Evolutionary conservation across 2,888 invertebrate genomes (phyloP).

Genomic region (Lasioglossum leucozonium): DNA sequence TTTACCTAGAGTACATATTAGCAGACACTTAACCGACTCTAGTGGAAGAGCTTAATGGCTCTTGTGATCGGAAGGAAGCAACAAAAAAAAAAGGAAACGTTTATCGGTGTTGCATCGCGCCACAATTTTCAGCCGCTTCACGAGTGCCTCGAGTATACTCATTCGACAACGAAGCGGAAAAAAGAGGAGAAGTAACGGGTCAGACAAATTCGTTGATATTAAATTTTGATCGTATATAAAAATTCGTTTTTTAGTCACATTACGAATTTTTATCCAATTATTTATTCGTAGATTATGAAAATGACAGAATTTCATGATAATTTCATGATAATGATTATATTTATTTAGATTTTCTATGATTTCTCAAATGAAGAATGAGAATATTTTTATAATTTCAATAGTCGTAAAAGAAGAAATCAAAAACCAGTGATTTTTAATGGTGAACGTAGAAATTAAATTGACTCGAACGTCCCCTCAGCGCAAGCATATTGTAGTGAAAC

Average conservation of each 20-base stretch:
- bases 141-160: conserved; percentile 55
- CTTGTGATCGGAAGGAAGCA: conserved; percentile 48
- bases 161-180: conserved; percentile 37
- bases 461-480: background rate
- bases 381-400: too few species aligned
- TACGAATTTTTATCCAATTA: background rate
- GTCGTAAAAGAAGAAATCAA: too few species aligned
- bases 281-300: background rate
- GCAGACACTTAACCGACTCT: conserved; percentile 61
- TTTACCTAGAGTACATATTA: conserved; percentile 51
- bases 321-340: too few species aligned
- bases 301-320: too few species aligned
- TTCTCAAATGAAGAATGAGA: too few species aligned
- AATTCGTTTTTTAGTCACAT: background rate
- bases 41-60: conserved; percentile 56
- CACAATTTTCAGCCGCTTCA: conserved; percentile 60
- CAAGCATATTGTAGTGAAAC: background rate
- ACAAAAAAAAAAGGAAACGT: conserved; percentile 40
- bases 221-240: conserved; percentile 19
- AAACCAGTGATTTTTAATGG: too few species aligned
- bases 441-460: background rate
- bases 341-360: too few species aligned
- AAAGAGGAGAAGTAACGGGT: background rate
- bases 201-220: conserved; percentile 49
- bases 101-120: conserved; percentile 53